Base-by-base conservation (phyloP, 2,888 invertebrate species). In the Pseudococcus viburni region DNA sequence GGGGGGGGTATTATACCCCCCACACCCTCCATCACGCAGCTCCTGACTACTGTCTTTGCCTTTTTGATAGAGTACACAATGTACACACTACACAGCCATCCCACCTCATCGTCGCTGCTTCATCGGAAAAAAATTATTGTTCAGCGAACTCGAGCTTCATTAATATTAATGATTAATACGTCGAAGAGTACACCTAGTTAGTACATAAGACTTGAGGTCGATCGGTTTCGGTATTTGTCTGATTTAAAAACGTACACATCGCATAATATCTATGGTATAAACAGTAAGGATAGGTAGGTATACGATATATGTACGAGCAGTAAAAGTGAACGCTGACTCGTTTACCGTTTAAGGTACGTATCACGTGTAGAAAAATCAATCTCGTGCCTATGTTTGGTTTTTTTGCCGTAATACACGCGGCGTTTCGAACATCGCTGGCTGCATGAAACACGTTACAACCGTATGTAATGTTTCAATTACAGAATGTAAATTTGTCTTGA, bases 341-440 rank as follows among this genome's bases (percentile, higher is more conserved):
- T 77, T 77, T 26, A 26, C 77, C 77, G 77, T 77, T 77, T 77
- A 77, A 77, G 77, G 77, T 2, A 77, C 39, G 77, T 39, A 64
- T 64, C 64, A 64, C 39, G 77, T 39, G 26, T 39, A 77, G 77
- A 77, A 39, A 77, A 39, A 77, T 77, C 77, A 77, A 77, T 77
- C 77, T 77, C 39, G 77, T 77, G 77, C 17, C 77, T 77, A 77
- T 77, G 77, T 77, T 77, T 77, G 77, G 77, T 64, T 64, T 64
- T 64, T 64, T 64, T 22, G 19, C 26, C 3, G 26, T 33, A 33
- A 33, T 33, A 33, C 26, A 33, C 26, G 26, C 26, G 26, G 26
- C 26, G 26, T 33, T 33, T 33, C 26, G 26, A 33, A 33, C 12
- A 64, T 51, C 64, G 64, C 64, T 51, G 15, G 51, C 51, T 51